Conservation (phyloP, 2,888 invertebrate species). For the Petrolisthes cinctipes region DNA sequence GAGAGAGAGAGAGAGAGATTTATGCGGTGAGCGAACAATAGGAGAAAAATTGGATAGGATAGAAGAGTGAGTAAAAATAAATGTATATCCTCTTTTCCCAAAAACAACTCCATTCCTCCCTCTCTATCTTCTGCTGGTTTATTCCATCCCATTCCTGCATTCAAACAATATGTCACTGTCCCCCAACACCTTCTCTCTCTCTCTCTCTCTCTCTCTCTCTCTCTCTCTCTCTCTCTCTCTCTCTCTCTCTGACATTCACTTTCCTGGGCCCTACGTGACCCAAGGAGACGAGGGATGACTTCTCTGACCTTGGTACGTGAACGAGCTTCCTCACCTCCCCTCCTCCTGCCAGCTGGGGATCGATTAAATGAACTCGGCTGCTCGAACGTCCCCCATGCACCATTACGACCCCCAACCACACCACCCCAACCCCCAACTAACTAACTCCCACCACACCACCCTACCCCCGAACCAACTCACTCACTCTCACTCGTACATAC, state of each 20-base stretch:
- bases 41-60: too few relatives aligned
- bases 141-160: not conserved
- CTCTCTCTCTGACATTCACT: constrained; percentile 18
- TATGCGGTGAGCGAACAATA: too few relatives aligned
- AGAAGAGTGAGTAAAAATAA: too few relatives aligned
- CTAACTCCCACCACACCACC: not conserved
- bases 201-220: constrained; percentile 18
- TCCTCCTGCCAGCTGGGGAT: not conserved
- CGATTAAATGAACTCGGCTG: too few relatives aligned
- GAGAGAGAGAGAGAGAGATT: not conserved
- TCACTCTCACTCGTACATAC: too few relatives aligned
- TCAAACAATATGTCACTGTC: not conserved
- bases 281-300: not conserved
- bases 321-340: not conserved
- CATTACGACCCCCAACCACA: not conserved
- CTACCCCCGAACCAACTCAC: not conserved
- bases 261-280: not conserved
- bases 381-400: not conserved
- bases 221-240: constrained; percentile 20
- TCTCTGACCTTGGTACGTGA: not conserved
- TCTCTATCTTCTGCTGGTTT: not conserved
- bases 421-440: not conserved
- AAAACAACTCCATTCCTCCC: too few relatives aligned
- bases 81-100: too few relatives aligned
- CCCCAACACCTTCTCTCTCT: not conserved